Conservation (phyloP, 1,140 invertebrate genomes). For the Rhyacophila brunnea region DNA sequence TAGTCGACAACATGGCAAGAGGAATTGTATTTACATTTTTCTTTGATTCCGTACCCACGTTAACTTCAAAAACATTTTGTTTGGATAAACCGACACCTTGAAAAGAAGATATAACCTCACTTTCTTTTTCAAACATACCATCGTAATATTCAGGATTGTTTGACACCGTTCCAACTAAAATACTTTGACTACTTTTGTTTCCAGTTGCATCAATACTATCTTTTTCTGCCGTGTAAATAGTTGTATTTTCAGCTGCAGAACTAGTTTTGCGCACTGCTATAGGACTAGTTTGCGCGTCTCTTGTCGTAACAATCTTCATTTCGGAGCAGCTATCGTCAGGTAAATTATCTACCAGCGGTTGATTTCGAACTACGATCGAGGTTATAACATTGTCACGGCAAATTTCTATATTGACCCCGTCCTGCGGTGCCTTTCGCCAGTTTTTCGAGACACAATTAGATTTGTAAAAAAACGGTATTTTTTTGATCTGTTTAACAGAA, state of each 20-base stretch:
- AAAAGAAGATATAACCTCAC: too few species aligned
- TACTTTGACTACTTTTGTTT: too few species aligned
- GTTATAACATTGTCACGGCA: conserved; percentile 9
- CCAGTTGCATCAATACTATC: too few species aligned
- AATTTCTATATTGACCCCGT: conserved; percentile 18
- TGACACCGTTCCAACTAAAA: too few species aligned
- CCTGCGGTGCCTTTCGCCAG: conserved; percentile 1
- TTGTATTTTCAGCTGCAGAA: background rate
- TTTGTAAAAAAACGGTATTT: conserved; percentile 22
- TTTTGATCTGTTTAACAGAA: background rate
- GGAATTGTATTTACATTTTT: too few species aligned
- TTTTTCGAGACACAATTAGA: conserved; percentile 12
- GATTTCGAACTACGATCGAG: conserved; percentile 9
- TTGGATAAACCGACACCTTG: too few species aligned
- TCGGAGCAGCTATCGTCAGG: background rate
- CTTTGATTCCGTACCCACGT: too few species aligned
- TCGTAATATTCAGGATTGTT: too few species aligned
- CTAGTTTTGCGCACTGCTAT: background rate
- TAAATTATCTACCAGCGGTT: conserved; percentile 3
- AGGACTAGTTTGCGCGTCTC: conserved; percentile 23
- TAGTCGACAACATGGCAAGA: too few species aligned
- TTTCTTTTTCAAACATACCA: too few species aligned
- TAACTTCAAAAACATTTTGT: too few species aligned
- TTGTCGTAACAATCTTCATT: conserved; percentile 5
- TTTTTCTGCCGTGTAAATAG: too few species aligned